Conservation (phyloP, 2,797 vertebrate genomes). For the Bradypus variegatus region DNA sequence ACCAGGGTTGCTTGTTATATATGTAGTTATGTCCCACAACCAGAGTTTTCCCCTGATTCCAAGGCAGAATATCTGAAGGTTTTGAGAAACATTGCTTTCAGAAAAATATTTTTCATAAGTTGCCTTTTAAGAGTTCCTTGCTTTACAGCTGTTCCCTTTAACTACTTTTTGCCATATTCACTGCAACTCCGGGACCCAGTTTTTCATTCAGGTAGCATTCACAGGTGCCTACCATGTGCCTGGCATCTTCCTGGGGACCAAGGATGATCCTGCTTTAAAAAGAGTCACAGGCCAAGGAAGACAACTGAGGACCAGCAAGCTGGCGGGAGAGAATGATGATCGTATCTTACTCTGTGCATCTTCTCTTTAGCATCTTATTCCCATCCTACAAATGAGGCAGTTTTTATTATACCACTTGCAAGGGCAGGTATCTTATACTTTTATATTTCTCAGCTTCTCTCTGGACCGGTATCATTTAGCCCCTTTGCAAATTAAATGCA, state of each 20-base stretch:
- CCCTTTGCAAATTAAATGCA: constrained; percentile 63
- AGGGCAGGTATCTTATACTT: background rate
- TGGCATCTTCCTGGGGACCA: background rate
- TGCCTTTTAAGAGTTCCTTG: background rate
- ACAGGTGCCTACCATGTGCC: background rate
- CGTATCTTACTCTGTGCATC: background rate
- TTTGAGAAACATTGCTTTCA: background rate
- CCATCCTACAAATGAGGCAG: background rate
- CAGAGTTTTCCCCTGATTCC: background rate
- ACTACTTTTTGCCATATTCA: background rate
- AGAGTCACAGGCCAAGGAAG: background rate
- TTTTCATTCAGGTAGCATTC: background rate
- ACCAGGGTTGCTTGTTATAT: background rate
- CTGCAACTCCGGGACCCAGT: background rate
- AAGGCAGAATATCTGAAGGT: background rate
- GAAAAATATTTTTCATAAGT: background rate
- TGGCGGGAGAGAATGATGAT: background rate
- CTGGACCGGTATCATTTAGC: constrained; percentile 56
- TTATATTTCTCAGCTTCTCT: constrained; percentile 49
- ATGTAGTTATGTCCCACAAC: background rate
- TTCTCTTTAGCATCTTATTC: background rate
- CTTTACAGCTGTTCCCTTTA: background rate
- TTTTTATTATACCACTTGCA: constrained; percentile 11
- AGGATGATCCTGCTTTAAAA: background rate
- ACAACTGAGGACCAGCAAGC: background rate